Evolutionary conservation across 2,797 vertebrate species (phyloP).

Genomic region (Mormyrus hasselquistii): DNA sequence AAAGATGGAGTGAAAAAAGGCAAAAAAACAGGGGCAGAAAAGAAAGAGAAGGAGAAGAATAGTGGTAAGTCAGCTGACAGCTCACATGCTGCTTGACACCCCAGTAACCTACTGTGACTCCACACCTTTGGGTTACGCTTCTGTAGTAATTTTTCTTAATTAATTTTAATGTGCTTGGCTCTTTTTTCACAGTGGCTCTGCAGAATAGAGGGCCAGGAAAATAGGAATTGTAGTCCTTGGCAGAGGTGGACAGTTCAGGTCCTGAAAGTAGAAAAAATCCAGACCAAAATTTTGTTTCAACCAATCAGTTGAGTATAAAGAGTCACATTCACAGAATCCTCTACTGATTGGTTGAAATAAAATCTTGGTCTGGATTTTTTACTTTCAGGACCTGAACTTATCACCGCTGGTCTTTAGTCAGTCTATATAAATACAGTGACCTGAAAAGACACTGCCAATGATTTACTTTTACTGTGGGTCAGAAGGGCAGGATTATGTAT

Average conservation of each 20-base stretch:
- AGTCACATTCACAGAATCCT: neutral
- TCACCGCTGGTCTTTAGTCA: neutral
- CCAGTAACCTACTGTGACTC: neutral
- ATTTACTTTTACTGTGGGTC: neutral
- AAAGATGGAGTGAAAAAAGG: neutral
- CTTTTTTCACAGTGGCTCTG: neutral
- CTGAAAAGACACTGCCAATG: neutral
- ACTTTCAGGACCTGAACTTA: neutral
- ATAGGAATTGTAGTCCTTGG: neutral
- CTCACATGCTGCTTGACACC: neutral
- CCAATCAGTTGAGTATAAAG: neutral
- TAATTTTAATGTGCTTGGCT: neutral
- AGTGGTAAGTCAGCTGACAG: slow-evolving; percentile 41
- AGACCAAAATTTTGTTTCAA: too few relatives aligned
- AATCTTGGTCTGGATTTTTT: neutral
- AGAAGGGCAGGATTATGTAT: neutral
- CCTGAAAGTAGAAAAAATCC: neutral
- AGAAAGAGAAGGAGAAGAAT: slow-evolving; percentile 38
- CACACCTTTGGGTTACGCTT: neutral
- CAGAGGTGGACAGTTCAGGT: neutral
- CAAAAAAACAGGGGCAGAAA: slow-evolving; percentile 3
- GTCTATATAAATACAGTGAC: neutral
- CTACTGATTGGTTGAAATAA: neutral
- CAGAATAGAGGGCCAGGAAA: neutral
- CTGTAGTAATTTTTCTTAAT: neutral